These are phyloP conservation scores for Drosophila diplacantha DNA, from an alignment of 2,888 invertebrate species.

Conservation along the genomic window DNA sequence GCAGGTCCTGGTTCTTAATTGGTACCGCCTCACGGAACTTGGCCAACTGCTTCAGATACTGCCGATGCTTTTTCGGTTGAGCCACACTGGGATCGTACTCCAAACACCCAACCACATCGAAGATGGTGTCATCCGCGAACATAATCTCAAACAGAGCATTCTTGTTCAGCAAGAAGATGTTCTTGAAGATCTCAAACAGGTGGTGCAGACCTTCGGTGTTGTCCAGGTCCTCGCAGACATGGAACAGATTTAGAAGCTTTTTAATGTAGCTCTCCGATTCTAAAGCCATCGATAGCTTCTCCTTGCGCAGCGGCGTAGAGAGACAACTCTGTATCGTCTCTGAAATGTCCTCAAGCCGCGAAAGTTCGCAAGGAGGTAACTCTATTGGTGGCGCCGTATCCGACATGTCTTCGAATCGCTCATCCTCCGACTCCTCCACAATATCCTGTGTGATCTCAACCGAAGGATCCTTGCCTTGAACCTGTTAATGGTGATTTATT, in stretches of 20 bases:
- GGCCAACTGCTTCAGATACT: slow-evolving; percentile 95
- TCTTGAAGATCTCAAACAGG: slow-evolving; percentile 98
- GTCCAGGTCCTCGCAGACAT: slow-evolving; percentile 97
- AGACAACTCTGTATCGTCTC: slow-evolving; percentile 93
- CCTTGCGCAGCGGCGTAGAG: slow-evolving; percentile 92
- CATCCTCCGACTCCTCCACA: slow-evolving; percentile 97
- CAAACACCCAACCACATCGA: slow-evolving; percentile 98
- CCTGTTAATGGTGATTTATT: slow-evolving; percentile 79
- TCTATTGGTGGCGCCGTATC: slow-evolving; percentile 96
- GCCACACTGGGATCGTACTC: slow-evolving; percentile 96
- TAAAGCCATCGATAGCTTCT: slow-evolving; percentile 94
- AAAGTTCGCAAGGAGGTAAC: slow-evolving; percentile 95
- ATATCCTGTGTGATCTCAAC: slow-evolving; percentile 98
- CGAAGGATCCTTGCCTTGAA: slow-evolving; percentile 99
- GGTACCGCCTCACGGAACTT: slow-evolving; percentile 96
- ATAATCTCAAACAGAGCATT: slow-evolving; percentile 97
- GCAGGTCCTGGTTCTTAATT: slow-evolving; percentile 94
- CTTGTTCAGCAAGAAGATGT: slow-evolving; percentile 98
- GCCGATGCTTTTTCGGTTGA: slow-evolving; percentile 94
- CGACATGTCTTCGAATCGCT: slow-evolving; percentile 96
- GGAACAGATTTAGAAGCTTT: slow-evolving; percentile 95
- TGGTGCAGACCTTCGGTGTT: slow-evolving; percentile 96
- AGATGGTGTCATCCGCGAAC: slow-evolving; percentile 97
- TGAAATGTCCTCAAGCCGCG: slow-evolving; percentile 95
- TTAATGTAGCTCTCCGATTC: slow-evolving; percentile 97